Percentiles rank a stretch among this genome's conserved stretches.
phyloP scores from a whole-genome alignment of 2,797 vertebrate species.

The Helostoma temminkii region DNA sequence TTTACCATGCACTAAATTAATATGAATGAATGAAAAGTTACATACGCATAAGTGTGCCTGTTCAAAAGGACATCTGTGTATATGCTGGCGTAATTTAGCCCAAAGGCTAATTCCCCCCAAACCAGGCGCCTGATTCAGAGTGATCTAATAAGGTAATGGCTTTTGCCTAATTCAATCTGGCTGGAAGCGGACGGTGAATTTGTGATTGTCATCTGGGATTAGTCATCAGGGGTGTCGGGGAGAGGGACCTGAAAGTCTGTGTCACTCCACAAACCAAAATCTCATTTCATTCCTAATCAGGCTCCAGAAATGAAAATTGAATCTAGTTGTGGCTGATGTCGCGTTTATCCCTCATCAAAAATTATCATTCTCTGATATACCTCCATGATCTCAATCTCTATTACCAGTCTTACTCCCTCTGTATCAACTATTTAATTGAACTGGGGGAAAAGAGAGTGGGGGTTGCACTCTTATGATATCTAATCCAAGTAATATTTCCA shows the following conservation, averaged over 20 bases:
- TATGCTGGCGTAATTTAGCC: constrained; percentile 62
- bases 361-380: constrained; percentile 76
- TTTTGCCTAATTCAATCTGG: constrained; percentile 81
- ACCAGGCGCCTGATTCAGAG: constrained; percentile 69
- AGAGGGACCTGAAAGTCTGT: constrained; percentile 67
- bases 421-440: constrained; percentile 79
- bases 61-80: constrained; percentile 67
- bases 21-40: constrained; percentile 13
- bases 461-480: constrained; percentile 72
- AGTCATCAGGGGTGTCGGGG: constrained; percentile 69
- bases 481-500: constrained; percentile 79
- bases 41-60: constrained; percentile 10
- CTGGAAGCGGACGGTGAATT: constrained; percentile 77
- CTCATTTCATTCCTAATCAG: constrained; percentile 83
- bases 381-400: constrained; percentile 69
- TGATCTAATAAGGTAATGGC: constrained; percentile 84
- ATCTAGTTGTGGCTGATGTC: constrained; percentile 74
- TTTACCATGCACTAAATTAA: constrained; percentile 16
- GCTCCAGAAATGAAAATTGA: constrained; percentile 77
- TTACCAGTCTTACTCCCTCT: constrained; percentile 59
- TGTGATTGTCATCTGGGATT: constrained; percentile 82
- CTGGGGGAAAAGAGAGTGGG: constrained; percentile 18
- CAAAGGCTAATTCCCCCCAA: constrained; percentile 70
- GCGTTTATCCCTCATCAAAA: constrained; percentile 77
- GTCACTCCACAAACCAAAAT: constrained; percentile 77